Evolutionary conservation across 2,888 invertebrate genomes (phyloP).

Genomic region (Eledona agricola): DNA sequence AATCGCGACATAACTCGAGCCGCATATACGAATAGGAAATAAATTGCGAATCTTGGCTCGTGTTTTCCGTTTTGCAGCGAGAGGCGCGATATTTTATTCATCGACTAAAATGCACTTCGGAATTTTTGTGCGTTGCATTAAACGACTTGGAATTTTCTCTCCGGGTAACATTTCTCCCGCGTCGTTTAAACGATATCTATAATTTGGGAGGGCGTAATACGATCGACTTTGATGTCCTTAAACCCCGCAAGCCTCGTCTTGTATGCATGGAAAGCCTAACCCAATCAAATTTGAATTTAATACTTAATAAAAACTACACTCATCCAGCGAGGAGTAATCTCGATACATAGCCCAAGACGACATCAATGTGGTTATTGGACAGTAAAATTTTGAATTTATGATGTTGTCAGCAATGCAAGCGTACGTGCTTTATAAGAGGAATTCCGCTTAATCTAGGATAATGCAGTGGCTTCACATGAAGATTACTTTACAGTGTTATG

Average conservation of each 20-base stretch:
- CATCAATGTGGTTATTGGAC: slow-evolving; percentile 31
- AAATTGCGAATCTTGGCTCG: slow-evolving; percentile 20
- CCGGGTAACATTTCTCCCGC: slow-evolving; percentile 17
- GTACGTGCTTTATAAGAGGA: slow-evolving; percentile 31
- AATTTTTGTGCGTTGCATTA: slow-evolving; percentile 25
- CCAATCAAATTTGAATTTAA: slow-evolving; percentile 50
- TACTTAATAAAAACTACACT: slow-evolving; percentile 48
- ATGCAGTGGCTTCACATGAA: slow-evolving; percentile 27
- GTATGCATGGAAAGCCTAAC: slow-evolving; percentile 46
- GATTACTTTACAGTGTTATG: too few species aligned
- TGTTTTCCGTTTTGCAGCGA: slow-evolving; percentile 25
- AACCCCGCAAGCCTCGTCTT: slow-evolving; percentile 40
- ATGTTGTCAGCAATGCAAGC: slow-evolving; percentile 26
- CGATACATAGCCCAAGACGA: slow-evolving; percentile 22
- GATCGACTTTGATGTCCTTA: slow-evolving; percentile 45
- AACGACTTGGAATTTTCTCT: slow-evolving; percentile 22
- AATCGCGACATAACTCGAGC: too few species aligned
- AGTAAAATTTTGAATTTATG: slow-evolving; percentile 37
- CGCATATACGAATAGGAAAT: slow-evolving; percentile 10
- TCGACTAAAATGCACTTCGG: slow-evolving; percentile 24
- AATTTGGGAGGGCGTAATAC: too few species aligned
- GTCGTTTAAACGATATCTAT: too few species aligned
- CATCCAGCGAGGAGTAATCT: slow-evolving; percentile 12
- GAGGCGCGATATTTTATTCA: slow-evolving; percentile 23
- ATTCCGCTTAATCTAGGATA: slow-evolving; percentile 28